Percentiles rank a stretch among this genome's conserved stretches.
Conservation (phyloP, 2,113 vertebrate species). For the Forbesichthys papilliferus region DNA sequence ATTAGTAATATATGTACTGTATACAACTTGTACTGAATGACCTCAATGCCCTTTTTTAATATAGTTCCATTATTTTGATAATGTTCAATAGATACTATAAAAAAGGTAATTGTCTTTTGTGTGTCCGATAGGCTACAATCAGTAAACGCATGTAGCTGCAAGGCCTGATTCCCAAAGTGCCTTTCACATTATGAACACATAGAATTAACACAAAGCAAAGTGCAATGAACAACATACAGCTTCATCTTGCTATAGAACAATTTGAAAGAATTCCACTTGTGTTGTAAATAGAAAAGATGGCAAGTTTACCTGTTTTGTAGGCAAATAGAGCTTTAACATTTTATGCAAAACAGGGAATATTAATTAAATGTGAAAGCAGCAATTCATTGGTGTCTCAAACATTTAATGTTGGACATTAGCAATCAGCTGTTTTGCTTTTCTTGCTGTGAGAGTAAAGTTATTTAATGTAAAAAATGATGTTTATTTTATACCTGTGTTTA, state of each 20-base stretch:
- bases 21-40: conserved; percentile 24
- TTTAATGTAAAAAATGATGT: conserved; percentile 56
- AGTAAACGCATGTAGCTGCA: conserved; percentile 35
- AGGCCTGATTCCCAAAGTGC: conserved; percentile 58
- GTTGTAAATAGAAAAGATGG: conserved; percentile 26
- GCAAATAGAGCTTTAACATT: conserved; percentile 13
- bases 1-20: not conserved
- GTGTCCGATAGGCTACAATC: not conserved
- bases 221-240: not conserved
- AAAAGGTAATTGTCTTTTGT: not conserved
- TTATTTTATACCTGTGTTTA: conserved; percentile 70
- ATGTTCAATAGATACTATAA: conserved; percentile 21
- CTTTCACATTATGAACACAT: conserved; percentile 51
- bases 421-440: conserved; percentile 52
- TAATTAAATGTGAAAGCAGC: conserved; percentile 39
- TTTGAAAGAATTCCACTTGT: conserved; percentile 23
- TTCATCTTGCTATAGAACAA: not conserved
- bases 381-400: too few species aligned
- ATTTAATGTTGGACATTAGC: conserved; percentile 12
- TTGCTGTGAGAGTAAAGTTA: conserved; percentile 59
- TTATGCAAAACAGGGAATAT: conserved; percentile 37
- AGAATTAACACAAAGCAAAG: conserved; percentile 27
- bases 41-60: conserved; percentile 37
- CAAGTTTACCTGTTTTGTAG: conserved; percentile 26
- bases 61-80: not conserved